phyloP scores from a whole-genome alignment of 2,888 invertebrate genomes.

The Ennomos quercinarius region DNA sequence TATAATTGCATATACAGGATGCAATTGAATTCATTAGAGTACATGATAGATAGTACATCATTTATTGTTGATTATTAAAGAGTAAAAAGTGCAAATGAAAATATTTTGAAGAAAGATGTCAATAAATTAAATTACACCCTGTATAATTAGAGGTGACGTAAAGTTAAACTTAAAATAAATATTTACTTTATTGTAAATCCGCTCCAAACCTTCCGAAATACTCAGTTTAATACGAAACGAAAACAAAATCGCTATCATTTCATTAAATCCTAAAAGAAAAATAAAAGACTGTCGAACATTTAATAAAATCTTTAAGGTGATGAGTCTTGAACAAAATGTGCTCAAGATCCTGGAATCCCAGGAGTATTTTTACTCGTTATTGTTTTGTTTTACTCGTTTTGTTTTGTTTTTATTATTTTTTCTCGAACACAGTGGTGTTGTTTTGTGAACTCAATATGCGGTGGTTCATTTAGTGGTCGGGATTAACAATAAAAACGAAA shows the following conservation, averaged over 20 bases:
- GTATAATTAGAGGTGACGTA: too few species aligned
- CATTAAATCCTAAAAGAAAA: slow-evolving; percentile 32
- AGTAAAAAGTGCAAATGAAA: too few species aligned
- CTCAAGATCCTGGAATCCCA: slow-evolving; percentile 66
- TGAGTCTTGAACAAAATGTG: slow-evolving; percentile 44
- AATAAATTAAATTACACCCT: too few species aligned
- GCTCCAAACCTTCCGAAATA: slow-evolving; percentile 15
- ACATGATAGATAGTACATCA: too few species aligned
- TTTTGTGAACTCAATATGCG: slow-evolving; percentile 68
- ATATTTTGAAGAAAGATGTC: too few species aligned
- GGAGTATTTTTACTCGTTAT: slow-evolving; percentile 34
- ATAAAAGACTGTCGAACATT: slow-evolving; percentile 33
- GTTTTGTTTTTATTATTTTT: slow-evolving; percentile 54
- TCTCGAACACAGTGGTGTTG: slow-evolving; percentile 62
- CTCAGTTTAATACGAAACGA: slow-evolving; percentile 17
- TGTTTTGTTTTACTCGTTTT: slow-evolving; percentile 39
- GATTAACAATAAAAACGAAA: slow-evolving; percentile 85
- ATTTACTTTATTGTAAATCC: background rate
- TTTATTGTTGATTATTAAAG: too few species aligned
- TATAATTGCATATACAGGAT: too few species aligned
- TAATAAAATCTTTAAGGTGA: slow-evolving; percentile 52
- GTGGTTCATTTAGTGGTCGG: slow-evolving; percentile 75
- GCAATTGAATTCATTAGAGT: too few species aligned
- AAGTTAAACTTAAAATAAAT: too few species aligned
- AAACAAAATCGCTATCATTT: slow-evolving; percentile 35